Percentiles rank a stretch among this genome's conserved stretches.
These are phyloP conservation scores for Mesorhabditis sp. DNA, from an alignment of 2,888 invertebrate genomes.

Conservation along the genomic window DNA sequence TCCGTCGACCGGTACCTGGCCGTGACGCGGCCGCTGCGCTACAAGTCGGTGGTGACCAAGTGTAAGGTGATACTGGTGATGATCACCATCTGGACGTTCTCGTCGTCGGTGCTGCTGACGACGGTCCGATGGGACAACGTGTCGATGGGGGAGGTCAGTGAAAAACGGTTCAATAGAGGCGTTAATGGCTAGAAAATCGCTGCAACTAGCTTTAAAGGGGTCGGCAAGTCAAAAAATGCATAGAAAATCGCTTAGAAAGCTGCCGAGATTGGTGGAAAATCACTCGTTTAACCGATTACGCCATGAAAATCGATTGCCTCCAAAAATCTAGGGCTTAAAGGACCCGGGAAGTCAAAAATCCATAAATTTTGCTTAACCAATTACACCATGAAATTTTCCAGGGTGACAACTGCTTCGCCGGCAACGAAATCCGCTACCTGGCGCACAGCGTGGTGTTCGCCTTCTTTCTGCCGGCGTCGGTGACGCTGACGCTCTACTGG, in stretches of 20 bases:
- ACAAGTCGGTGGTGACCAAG: conserved; percentile 56
- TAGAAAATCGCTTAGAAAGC: too few species aligned
- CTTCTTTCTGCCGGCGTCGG: conserved; percentile 57
- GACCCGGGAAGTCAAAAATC: too few species aligned
- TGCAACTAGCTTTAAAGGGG: not conserved
- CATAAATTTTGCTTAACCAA: too few species aligned
- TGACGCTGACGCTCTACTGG: conserved; percentile 58
- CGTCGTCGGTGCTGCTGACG: conserved; percentile 48
- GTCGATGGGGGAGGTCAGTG: not conserved
- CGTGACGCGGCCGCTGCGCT: conserved; percentile 56
- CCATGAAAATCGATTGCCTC: too few species aligned
- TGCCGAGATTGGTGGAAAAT: too few species aligned
- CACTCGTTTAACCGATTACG: too few species aligned
- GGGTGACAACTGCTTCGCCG: conserved; percentile 45
- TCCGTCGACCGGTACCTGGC: conserved; percentile 60
- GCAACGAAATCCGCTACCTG: conserved; percentile 55
- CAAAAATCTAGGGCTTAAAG: too few species aligned
- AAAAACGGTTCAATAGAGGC: not conserved
- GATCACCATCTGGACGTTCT: conserved; percentile 54
- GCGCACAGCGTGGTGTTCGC: conserved; percentile 58
- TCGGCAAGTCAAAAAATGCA: too few species aligned
- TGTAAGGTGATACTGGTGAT: conserved; percentile 48
- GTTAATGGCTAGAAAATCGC: not conserved
- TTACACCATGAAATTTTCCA: too few species aligned
- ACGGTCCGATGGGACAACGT: conserved; percentile 52